A percentile compares a stretch with the other conserved stretches of the same genome.
phyloP scores from a whole-genome alignment of 2,113 vertebrate species.

The Myrmecophaga tridactyla region DNA sequence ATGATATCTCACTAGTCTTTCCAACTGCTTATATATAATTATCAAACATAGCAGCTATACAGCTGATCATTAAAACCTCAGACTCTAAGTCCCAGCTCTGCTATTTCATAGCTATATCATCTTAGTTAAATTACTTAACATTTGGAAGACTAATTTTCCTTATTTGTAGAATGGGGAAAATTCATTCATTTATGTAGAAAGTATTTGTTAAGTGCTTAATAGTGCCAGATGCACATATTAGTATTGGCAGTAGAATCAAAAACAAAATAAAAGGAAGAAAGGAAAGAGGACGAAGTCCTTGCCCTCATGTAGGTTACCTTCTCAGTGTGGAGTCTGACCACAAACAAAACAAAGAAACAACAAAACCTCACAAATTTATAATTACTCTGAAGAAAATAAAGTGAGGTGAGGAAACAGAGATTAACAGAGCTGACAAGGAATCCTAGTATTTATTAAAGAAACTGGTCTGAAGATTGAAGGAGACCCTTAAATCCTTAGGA shows the following conservation, averaged over 20 bases:
- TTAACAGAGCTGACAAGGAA: not conserved
- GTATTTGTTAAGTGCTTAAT: not conserved
- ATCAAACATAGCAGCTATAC: not conserved
- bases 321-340: not conserved
- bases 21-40: not conserved
- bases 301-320: not conserved
- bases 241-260: not conserved
- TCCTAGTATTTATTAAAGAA: not conserved
- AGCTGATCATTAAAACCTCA: not conserved
- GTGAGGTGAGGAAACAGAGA: not conserved
- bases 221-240: not conserved
- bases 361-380: not conserved
- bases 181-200: not conserved
- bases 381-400: not conserved
- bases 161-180: not conserved
- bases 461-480: not conserved
- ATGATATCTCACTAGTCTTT: not conserved
- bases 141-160: not conserved
- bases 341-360: not conserved
- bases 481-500: not conserved
- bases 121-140: not conserved
- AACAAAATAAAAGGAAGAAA: too few relatives aligned
- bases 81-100: not conserved
- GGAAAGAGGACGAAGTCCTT: not conserved
- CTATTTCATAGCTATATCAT: not conserved